Evolutionary conservation across 1,140 invertebrate species (phyloP).

Genomic region (Epicauta chinensis): DNA sequence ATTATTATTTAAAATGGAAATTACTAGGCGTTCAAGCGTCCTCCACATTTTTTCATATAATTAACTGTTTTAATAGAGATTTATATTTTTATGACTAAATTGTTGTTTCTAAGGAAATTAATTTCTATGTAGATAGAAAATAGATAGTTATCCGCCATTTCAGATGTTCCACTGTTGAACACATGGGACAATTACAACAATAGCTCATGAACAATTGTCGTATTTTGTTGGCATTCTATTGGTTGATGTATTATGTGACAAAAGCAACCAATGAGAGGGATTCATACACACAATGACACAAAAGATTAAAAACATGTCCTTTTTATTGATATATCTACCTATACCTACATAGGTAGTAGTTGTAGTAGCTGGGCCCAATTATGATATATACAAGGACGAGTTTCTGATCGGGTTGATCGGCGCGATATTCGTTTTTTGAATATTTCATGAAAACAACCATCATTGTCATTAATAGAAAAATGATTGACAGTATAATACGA

Average conservation of each 20-base stretch:
- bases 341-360: too few species aligned
- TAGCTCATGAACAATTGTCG: slow-evolving; percentile 28
- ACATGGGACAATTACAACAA: slow-evolving; percentile 30
- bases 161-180: slow-evolving; percentile 20
- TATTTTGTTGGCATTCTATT: slow-evolving; percentile 17
- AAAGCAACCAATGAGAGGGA: slow-evolving; percentile 30
- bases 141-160: slow-evolving; percentile 12
- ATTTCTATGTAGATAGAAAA: too few species aligned
- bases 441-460: background rate
- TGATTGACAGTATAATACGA: slow-evolving; percentile 32
- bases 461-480: slow-evolving; percentile 21
- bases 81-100: too few species aligned
- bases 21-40: too few species aligned
- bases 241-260: slow-evolving; percentile 28
- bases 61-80: too few species aligned
- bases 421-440: too few species aligned
- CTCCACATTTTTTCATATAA: too few species aligned
- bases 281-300: slow-evolving; percentile 8
- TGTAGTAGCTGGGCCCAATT: too few species aligned
- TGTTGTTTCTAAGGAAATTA: too few species aligned
- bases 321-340: background rate
- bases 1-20: too few species aligned
- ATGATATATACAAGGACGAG: too few species aligned
- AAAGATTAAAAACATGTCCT: slow-evolving; percentile 5
- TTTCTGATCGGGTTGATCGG: too few species aligned